Evolutionary conservation across 1,140 invertebrate genomes (phyloP).

Genomic region (Apolygus lucorum): DNA sequence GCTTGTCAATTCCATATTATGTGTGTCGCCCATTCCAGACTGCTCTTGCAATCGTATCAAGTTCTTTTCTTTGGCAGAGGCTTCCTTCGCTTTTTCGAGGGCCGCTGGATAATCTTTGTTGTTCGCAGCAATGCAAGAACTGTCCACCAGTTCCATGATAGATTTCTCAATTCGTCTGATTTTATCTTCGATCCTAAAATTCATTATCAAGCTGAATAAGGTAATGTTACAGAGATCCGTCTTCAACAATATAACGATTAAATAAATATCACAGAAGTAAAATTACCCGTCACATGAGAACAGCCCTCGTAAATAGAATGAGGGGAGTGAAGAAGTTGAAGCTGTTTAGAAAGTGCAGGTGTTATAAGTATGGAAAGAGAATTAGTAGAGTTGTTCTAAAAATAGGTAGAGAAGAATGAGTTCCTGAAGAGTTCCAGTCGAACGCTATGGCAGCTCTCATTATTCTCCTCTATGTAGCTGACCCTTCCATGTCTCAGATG

Average conservation of each 20-base stretch:
- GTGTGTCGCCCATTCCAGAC: slow-evolving; percentile 70
- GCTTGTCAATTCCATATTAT: slow-evolving; percentile 91
- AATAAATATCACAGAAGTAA: too few relatives aligned
- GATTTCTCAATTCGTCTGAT: slow-evolving; percentile 70
- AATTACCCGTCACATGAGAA: too few relatives aligned
- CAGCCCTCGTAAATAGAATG: too few relatives aligned
- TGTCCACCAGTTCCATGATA: slow-evolving; percentile 76
- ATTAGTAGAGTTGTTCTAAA: too few relatives aligned
- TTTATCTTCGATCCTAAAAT: slow-evolving; percentile 69
- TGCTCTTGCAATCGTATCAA: slow-evolving; percentile 87
- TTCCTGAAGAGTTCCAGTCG: too few relatives aligned
- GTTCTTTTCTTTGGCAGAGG: slow-evolving; percentile 80
- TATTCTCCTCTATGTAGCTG: too few relatives aligned
- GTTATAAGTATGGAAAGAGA: too few relatives aligned
- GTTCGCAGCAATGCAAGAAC: slow-evolving; percentile 55
- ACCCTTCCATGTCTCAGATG: too few relatives aligned
- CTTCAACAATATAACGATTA: slow-evolving; percentile 26
- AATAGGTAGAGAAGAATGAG: too few relatives aligned
- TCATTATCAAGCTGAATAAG: background rate
- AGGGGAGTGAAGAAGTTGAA: too few relatives aligned
- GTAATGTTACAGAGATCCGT: background rate
- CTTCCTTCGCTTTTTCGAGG: slow-evolving; percentile 91
- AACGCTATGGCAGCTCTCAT: too few relatives aligned
- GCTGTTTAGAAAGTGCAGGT: too few relatives aligned
- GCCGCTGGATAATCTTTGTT: slow-evolving; percentile 55